Conservation (phyloP, 2,888 invertebrate species). For the Orchestes rusci region DNA sequence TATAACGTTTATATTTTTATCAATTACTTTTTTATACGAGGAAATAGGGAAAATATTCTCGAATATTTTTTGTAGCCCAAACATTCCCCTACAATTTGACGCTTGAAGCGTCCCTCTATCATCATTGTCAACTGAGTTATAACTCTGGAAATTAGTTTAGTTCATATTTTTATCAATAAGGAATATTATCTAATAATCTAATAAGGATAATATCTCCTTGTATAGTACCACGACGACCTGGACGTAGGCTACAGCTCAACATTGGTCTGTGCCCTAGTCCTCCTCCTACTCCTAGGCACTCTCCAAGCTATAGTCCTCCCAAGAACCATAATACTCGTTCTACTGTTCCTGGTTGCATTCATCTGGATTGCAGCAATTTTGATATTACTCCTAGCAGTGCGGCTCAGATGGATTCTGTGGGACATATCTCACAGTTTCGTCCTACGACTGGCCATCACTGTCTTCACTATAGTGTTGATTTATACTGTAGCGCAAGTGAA, state of each 20-base stretch:
- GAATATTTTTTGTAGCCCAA: too few species aligned
- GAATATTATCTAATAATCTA: too few species aligned
- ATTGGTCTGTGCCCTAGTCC: constrained; percentile 66
- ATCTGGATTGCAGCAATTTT: constrained; percentile 84
- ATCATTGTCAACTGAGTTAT: too few species aligned
- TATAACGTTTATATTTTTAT: too few species aligned
- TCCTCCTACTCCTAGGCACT: constrained; percentile 68
- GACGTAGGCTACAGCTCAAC: constrained; percentile 83
- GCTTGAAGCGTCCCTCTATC: too few species aligned
- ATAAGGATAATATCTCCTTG: constrained; percentile 14
- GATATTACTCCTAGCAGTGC: constrained; percentile 75
- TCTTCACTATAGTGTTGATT: constrained; percentile 78
- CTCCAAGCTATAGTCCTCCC: constrained; percentile 77
- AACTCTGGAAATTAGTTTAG: too few species aligned
- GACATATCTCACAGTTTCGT: constrained; percentile 80
- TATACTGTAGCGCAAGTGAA: constrained; percentile 89
- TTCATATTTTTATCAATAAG: too few species aligned
- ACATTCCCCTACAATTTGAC: too few species aligned
- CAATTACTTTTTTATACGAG: too few species aligned
- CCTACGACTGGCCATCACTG: constrained; percentile 75
- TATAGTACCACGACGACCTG: constrained; percentile 76
- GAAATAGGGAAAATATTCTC: too few species aligned
- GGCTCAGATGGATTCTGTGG: constrained; percentile 77
- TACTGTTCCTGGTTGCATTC: constrained; percentile 82
- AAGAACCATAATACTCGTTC: constrained; percentile 72